Evolutionary conservation across 2,888 invertebrate genomes (phyloP).

Genomic region (Gerris lacustris): DNA sequence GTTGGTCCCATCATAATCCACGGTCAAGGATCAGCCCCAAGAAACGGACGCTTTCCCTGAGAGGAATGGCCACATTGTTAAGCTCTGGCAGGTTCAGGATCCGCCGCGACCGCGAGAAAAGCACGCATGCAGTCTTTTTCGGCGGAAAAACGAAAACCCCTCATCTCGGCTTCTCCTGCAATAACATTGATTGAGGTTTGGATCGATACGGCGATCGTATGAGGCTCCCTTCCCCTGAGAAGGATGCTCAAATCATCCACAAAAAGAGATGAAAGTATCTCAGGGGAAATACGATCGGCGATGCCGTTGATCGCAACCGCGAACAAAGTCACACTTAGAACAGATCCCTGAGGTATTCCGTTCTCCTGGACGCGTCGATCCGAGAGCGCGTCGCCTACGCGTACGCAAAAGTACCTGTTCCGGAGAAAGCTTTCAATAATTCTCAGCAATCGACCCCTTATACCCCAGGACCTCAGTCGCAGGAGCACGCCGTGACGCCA

Average conservation of each 20-base stretch:
- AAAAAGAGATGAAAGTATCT: not conserved
- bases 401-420: not conserved
- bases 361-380: not conserved
- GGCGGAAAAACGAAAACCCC: no score
- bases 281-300: not conserved
- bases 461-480: not conserved
- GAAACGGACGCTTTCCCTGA: no score
- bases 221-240: no score
- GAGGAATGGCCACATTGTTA: no score
- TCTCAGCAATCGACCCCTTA: not conserved
- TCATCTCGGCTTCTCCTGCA: no score
- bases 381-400: not conserved
- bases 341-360: not conserved
- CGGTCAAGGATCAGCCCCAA: no score
- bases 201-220: no score
- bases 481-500: not conserved
- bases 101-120: no score
- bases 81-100: no score
- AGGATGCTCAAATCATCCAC: not conserved
- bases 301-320: not conserved
- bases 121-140: no score
- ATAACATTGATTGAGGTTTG: no score
- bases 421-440: not conserved
- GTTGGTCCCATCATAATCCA: no score
- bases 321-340: not conserved